phyloP scores from a whole-genome alignment of 2,113 vertebrate genomes.

The Calonectris borealis region DNA sequence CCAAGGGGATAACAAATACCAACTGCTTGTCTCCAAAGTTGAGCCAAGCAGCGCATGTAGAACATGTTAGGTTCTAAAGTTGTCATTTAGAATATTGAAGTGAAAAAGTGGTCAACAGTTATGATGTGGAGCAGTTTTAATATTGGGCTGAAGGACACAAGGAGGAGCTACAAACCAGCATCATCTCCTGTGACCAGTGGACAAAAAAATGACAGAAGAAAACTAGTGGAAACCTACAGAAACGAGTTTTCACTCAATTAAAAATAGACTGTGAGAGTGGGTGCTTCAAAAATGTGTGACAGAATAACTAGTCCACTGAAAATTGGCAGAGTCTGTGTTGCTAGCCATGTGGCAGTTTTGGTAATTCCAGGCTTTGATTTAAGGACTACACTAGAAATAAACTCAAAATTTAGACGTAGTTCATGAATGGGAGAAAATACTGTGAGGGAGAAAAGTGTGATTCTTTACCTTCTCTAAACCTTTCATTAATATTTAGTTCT shows the following conservation, averaged over 20 bases:
- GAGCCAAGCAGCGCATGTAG: background rate
- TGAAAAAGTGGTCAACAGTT: background rate
- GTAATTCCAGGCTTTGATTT: background rate
- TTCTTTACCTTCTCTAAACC: background rate
- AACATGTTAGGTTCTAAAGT: background rate
- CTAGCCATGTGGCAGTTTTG: background rate
- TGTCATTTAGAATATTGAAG: background rate
- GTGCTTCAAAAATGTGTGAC: background rate
- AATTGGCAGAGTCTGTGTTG: background rate
- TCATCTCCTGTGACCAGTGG: background rate
- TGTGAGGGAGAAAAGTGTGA: background rate
- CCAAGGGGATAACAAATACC: background rate
- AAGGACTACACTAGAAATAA: background rate
- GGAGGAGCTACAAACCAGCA: background rate
- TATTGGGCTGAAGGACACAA: background rate
- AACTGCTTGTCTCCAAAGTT: background rate
- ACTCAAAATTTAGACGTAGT: background rate
- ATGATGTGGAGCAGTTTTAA: background rate
- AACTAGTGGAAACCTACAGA: background rate
- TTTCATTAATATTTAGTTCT: background rate
- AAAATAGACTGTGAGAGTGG: background rate
- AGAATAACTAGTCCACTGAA: background rate
- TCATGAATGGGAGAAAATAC: background rate
- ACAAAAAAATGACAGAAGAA: background rate
- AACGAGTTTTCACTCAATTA: background rate